Conservation (phyloP, 2,113 vertebrate species). For the Murina feae region DNA sequence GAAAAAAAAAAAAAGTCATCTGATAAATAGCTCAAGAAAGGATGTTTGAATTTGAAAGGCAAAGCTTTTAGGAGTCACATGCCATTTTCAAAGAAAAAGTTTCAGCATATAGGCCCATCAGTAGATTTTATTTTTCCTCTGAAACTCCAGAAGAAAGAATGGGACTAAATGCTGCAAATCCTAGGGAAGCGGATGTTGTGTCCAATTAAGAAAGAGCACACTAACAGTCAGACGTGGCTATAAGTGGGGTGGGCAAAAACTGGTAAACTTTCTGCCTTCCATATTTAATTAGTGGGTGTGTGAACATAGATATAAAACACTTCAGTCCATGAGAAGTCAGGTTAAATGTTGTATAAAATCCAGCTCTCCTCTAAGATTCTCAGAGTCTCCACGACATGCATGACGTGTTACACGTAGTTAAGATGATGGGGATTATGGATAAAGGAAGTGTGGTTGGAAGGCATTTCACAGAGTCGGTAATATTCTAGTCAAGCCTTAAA, state of each 20-base stretch:
- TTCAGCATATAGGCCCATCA: neutral
- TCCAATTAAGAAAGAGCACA: neutral
- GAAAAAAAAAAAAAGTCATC: neutral
- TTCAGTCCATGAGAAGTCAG: neutral
- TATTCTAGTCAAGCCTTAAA: neutral
- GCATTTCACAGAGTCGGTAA: neutral
- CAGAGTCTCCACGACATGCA: neutral
- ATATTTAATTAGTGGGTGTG: neutral
- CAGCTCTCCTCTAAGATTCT: neutral
- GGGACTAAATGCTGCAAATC: neutral
- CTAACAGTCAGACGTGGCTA: neutral
- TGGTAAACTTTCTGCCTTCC: neutral
- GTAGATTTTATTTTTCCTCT: neutral
- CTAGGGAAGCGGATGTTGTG: neutral
- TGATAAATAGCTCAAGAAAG: slow-evolving; percentile 30
- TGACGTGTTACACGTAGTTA: neutral
- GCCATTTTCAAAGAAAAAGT: slow-evolving; percentile 1
- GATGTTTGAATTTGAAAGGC: slow-evolving; percentile 37
- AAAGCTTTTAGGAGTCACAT: slow-evolving; percentile 2
- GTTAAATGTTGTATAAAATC: neutral
- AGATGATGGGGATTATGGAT: neutral
- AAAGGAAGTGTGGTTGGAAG: neutral
- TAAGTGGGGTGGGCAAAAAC: neutral
- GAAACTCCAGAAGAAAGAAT: neutral
- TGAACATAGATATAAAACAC: neutral